Evolutionary conservation across 2,113 vertebrate species (phyloP).

Genomic region (Erythrocercus mccallii): DNA sequence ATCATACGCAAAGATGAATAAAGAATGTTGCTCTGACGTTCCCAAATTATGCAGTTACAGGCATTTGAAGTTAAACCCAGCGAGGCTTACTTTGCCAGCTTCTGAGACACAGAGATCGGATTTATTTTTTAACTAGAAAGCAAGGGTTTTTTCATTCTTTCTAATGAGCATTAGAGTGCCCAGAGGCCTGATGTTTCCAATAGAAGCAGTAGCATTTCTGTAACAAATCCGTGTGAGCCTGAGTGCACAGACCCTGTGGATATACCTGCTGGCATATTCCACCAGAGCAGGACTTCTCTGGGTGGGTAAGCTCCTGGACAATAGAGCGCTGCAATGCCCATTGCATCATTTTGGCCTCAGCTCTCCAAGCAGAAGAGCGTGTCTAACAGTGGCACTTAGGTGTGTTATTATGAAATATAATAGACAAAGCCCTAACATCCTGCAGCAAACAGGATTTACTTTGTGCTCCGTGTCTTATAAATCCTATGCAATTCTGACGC

Average conservation of each 20-base stretch:
- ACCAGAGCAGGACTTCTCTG: background rate
- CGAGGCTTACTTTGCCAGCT: background rate
- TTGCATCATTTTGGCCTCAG: background rate
- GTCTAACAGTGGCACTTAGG: background rate
- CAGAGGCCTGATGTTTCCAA: background rate
- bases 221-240: background rate
- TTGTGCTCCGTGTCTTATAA: background rate
- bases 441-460: background rate
- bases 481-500: background rate
- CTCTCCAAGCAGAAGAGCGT: background rate
- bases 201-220: background rate
- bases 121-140: background rate
- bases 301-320: background rate
- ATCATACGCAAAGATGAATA: slow-evolving; percentile 6
- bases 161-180: background rate
- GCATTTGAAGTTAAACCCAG: slow-evolving; percentile 28
- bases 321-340: background rate
- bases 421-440: background rate
- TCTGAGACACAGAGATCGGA: background rate
- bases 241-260: background rate
- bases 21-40: background rate
- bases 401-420: background rate
- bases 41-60: background rate
- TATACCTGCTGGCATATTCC: background rate
- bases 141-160: background rate